Evolutionary conservation across 2,113 vertebrate genomes (phyloP).

Genomic region (Origma solitaria): DNA sequence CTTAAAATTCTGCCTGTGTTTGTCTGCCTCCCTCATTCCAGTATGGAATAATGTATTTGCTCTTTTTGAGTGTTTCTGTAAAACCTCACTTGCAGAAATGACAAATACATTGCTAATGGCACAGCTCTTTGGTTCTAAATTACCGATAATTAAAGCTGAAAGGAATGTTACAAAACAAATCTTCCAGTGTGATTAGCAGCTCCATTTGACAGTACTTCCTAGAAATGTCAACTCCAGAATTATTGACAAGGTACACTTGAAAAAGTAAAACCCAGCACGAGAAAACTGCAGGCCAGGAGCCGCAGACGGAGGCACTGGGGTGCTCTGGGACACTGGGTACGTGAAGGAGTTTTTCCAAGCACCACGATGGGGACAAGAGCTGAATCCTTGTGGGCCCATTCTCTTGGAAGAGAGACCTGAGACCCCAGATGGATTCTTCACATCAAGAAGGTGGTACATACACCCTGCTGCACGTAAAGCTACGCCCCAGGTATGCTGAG

Average conservation of each 20-base stretch:
- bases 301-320: accelerated
- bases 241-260: background rate
- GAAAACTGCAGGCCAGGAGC: background rate
- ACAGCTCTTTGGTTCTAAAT: slow-evolving; percentile 32
- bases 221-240: background rate
- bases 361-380: accelerated
- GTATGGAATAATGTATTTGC: background rate
- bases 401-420: background rate
- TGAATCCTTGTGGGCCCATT: accelerated
- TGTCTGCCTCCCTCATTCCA: background rate
- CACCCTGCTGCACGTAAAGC: background rate
- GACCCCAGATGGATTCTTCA: background rate
- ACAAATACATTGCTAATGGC: background rate
- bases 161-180: slow-evolving; percentile 54
- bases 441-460: accelerated
- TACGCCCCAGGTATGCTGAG: accelerated
- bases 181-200: background rate
- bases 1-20: background rate
- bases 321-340: background rate
- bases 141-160: slow-evolving; percentile 51
- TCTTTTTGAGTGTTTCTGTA: background rate
- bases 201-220: background rate
- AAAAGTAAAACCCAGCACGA: accelerated
- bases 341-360: background rate
- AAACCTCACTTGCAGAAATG: background rate